phyloP scores from a whole-genome alignment of 2,888 invertebrate genomes.

The Amblyteles armatorius region DNA sequence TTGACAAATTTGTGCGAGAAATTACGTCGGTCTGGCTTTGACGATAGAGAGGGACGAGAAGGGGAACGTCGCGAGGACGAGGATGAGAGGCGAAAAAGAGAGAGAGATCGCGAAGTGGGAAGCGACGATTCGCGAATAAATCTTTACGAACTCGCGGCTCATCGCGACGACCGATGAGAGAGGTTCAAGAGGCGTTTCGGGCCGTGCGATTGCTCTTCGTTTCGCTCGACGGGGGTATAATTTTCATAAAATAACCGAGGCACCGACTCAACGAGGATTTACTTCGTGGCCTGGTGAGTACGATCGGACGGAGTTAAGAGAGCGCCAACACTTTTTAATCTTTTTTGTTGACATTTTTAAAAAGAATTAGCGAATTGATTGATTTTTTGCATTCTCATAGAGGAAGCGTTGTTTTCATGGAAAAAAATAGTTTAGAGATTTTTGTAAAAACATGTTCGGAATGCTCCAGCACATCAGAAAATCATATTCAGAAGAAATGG shows the following conservation, averaged over 20 bases:
- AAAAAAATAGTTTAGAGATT: too few relatives aligned
- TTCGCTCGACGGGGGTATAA: background rate
- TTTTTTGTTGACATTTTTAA: too few relatives aligned
- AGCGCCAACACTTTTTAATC: background rate
- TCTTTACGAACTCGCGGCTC: conserved; percentile 58
- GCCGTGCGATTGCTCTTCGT: conserved; percentile 6
- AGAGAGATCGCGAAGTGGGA: conserved; percentile 39
- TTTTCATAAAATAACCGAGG: background rate
- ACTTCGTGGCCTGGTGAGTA: background rate
- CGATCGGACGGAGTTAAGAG: background rate
- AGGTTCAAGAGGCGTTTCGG: background rate
- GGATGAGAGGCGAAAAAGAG: conserved; percentile 9
- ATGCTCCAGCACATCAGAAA: too few relatives aligned
- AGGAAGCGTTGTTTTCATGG: too few relatives aligned
- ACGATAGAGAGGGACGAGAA: conserved; percentile 40
- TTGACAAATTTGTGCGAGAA: conserved; percentile 67
- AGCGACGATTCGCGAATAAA: conserved; percentile 58
- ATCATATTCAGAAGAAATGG: too few relatives aligned
- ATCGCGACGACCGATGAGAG: conserved; percentile 34
- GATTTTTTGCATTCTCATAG: too few relatives aligned
- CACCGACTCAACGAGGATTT: background rate
- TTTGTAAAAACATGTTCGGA: too few relatives aligned
- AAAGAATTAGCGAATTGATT: too few relatives aligned
- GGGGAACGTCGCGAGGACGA: background rate
- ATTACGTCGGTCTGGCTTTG: conserved; percentile 64